Conservation (phyloP, 2,888 invertebrate genomes). For the Caenorhabditis zanzibari region DNA sequence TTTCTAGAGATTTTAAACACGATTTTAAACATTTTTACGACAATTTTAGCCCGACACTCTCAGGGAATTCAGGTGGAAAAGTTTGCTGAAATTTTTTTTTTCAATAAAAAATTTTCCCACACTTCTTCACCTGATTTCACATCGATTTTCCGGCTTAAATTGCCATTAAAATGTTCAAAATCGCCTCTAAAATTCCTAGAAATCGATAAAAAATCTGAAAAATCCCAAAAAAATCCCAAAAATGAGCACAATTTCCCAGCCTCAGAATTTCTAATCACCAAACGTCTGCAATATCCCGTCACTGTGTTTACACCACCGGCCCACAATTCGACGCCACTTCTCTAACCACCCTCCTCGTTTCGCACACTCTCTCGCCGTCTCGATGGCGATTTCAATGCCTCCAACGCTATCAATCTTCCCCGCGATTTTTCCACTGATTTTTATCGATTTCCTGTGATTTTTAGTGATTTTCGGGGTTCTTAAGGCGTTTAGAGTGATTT, state of each 20-base stretch:
- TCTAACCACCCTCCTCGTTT: constrained; percentile 26
- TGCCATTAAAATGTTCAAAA: neutral
- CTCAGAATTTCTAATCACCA: constrained; percentile 11
- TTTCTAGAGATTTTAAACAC: too few species aligned
- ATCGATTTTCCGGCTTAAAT: neutral
- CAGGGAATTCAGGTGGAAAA: too few species aligned
- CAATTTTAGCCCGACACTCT: too few species aligned
- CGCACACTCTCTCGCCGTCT: constrained; percentile 13
- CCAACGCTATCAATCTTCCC: constrained; percentile 35
- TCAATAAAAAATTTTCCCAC: too few species aligned
- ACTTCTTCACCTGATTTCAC: too few species aligned
- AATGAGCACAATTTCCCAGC: neutral
- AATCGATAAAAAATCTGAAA: neutral
- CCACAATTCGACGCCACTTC: constrained; percentile 14
- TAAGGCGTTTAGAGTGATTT: neutral
- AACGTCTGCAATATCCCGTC: constrained; percentile 20
- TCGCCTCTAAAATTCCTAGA: neutral
- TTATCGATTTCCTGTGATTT: neutral
- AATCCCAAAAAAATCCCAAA: neutral
- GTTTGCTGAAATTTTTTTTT: too few species aligned
- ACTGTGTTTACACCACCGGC: constrained; percentile 17
- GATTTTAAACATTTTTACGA: too few species aligned
- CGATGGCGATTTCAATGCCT: constrained; percentile 11
- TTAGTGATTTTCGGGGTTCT: neutral
- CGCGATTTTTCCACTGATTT: neutral